These are phyloP conservation scores for Thereva nobilitata DNA, from an alignment of 2,888 invertebrate species.

Conservation along the genomic window DNA sequence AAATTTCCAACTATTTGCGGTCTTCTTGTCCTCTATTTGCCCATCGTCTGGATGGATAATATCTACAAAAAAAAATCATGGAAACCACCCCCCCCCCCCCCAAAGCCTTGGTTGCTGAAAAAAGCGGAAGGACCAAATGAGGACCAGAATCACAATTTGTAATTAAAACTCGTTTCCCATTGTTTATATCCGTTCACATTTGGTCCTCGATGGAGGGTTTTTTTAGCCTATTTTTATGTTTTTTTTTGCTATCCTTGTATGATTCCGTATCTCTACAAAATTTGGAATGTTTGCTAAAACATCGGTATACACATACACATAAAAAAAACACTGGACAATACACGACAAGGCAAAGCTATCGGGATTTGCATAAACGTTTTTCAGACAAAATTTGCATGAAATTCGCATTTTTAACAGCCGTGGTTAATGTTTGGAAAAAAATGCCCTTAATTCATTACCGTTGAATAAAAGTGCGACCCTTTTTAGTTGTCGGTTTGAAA, in stretches of 20 bases:
- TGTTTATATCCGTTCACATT: slow-evolving; percentile 11
- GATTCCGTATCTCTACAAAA: neutral
- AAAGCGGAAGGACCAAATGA: slow-evolving; percentile 4
- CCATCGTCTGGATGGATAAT: too few species aligned
- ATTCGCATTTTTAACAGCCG: slow-evolving; percentile 13
- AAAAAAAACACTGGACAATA: neutral
- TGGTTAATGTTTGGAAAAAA: neutral
- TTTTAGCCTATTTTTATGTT: neutral
- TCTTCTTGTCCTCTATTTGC: too few species aligned
- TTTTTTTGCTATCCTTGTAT: neutral
- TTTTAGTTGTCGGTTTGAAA: too few species aligned
- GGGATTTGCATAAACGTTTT: slow-evolving; percentile 24
- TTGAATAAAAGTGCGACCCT: too few species aligned
- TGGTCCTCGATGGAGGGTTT: neutral
- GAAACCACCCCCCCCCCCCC: too few species aligned
- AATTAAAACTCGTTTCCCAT: slow-evolving; percentile 28
- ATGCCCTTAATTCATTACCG: too few species aligned
- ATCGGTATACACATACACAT: neutral
- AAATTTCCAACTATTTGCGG: too few species aligned
- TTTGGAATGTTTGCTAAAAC: slow-evolving; percentile 5
- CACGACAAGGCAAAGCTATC: slow-evolving; percentile 20
- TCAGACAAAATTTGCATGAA: slow-evolving; percentile 10
- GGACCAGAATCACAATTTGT: slow-evolving; percentile 17
- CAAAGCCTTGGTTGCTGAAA: too few species aligned
- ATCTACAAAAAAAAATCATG: too few species aligned